A percentile compares a stretch with the other conserved stretches of the same genome.
These are phyloP conservation scores for Chanos chanos DNA, from an alignment of 2,797 vertebrate genomes.

Conservation along the genomic window DNA sequence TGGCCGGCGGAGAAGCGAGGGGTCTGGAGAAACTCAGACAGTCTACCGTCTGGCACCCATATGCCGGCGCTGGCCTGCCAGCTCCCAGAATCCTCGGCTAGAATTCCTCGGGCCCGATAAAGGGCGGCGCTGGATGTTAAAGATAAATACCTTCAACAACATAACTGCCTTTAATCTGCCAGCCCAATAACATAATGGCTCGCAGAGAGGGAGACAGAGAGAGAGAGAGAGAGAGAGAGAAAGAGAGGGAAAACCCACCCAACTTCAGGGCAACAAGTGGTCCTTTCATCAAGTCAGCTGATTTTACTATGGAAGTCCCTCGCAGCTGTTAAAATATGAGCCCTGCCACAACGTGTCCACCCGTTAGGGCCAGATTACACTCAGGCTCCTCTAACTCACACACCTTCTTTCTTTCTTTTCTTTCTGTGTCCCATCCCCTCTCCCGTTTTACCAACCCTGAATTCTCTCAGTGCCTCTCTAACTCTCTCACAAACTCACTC, in stretches of 20 bases:
- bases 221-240: too few relatives aligned
- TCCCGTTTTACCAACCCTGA: too few relatives aligned
- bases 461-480: too few relatives aligned
- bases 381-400: slow-evolving; percentile 34
- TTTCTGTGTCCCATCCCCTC: too few relatives aligned
- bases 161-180: slow-evolving; percentile 70
- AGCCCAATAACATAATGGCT: slow-evolving; percentile 70
- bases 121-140: slow-evolving; percentile 58
- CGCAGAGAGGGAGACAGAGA: slow-evolving; percentile 67
- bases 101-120: too few relatives aligned
- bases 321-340: slow-evolving; percentile 77
- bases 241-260: slow-evolving; percentile 43
- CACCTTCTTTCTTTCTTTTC: neutral
- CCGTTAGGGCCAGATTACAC: slow-evolving; percentile 52
- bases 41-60: slow-evolving; percentile 62
- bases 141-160: slow-evolving; percentile 66
- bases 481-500: slow-evolving; percentile 3
- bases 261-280: slow-evolving; percentile 67
- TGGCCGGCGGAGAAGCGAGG: too few relatives aligned
- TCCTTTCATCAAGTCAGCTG: slow-evolving; percentile 76
- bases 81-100: slow-evolving; percentile 59
- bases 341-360: slow-evolving; percentile 57
- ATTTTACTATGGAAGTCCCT: slow-evolving; percentile 78
- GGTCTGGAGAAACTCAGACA: slow-evolving; percentile 33
- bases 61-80: slow-evolving; percentile 56